Base-by-base conservation (phyloP, 2,888 invertebrate species). In the Andrena trimmerana region DNA sequence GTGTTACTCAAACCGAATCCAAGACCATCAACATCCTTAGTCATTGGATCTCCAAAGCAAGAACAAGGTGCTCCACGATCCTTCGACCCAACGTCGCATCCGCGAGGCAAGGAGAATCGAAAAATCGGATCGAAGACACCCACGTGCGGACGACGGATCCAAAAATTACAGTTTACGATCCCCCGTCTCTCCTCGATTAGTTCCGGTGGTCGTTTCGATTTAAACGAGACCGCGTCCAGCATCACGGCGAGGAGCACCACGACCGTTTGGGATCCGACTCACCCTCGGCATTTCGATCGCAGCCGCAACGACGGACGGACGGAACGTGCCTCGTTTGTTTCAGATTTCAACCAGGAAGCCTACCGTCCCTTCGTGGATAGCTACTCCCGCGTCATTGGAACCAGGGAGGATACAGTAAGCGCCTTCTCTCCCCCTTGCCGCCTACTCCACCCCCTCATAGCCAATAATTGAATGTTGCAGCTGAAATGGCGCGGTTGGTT, bases 311-410 rank as follows among this genome's bases (percentile, higher is more conserved):
- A 57, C 57, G 66, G 50, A 74, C 68, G 76, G 42, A 29, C 20
- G 8, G 68, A 80, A 50, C 48, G 80, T 27, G 65, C 80, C 86
- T 89, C 86, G 87, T 89, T 89, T 89, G 89, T 89, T 89, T 88
- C 79, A 81, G 72, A 85, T 83, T 84, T 89, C 79, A 77, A 73
- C 65, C 73, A 76, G 75, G 65, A 84, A 72, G 42, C 33, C 33
- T 33, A 33, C 62, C 60, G 70, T 54, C 59, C 52, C 78, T 62
- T 66, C 42, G 27, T 33, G 24, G 57, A 27, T 70, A 54, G 52
- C 16, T 67, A 48, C 62, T 72, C 63, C 57, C 24, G 24, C 27
- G 24, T 42, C 16, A 42, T 42, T 42, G 42, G 42, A 42, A 42
- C 42, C 42, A 42, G 42, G 16, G 42, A 4, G 42, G 16, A 42